A percentile compares a stretch with the other conserved stretches of the same genome.
Evolutionary conservation across 2,113 vertebrate genomes (phyloP).

Genomic region (Apodemus sylvaticus): DNA sequence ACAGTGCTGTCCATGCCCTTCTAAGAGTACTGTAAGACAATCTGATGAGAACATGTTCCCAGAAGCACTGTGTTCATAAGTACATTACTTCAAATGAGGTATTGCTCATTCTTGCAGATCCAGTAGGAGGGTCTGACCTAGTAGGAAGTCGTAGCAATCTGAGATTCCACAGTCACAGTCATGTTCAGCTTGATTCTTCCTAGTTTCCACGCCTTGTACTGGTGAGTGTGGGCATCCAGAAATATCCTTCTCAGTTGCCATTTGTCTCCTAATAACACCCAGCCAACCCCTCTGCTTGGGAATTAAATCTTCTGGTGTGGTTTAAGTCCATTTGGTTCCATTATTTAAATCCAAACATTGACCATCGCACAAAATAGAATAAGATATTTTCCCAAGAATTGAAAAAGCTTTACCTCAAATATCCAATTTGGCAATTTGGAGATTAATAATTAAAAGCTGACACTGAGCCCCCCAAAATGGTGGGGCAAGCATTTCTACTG

Average conservation of each 20-base stretch:
- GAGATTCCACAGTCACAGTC: neutral
- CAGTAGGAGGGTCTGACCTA: neutral
- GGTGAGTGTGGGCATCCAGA: neutral
- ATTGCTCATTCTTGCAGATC: neutral
- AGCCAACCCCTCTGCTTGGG: neutral
- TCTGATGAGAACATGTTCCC: neutral
- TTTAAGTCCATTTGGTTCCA: neutral
- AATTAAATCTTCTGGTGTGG: neutral
- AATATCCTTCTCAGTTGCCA: neutral
- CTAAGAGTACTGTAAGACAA: neutral
- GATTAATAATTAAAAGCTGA: neutral
- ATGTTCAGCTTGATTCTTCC: neutral
- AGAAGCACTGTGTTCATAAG: neutral
- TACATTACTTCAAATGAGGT: neutral
- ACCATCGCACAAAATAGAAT: neutral
- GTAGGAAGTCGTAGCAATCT: neutral
- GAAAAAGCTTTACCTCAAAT: neutral
- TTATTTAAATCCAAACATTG: constrained; percentile 21
- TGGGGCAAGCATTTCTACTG: neutral
- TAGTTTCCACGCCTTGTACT: neutral
- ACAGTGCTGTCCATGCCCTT: neutral
- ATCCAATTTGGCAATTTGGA: neutral
- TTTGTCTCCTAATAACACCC: neutral
- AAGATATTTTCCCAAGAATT: neutral
- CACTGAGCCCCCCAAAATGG: neutral